These are phyloP conservation scores for Avahi laniger DNA, from an alignment of 2,797 vertebrate species.

Conservation along the genomic window DNA sequence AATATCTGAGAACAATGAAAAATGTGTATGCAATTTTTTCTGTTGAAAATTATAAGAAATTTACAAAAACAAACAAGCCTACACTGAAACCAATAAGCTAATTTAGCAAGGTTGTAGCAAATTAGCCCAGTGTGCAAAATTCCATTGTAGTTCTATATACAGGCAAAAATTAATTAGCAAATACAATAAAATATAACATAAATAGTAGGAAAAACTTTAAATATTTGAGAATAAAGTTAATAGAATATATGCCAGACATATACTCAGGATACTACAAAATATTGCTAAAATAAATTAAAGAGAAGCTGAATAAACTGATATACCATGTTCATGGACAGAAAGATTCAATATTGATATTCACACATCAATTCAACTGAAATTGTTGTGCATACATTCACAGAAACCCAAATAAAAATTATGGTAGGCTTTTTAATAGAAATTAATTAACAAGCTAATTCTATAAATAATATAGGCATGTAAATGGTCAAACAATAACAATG, in stretches of 20 bases:
- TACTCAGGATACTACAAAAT: not conserved
- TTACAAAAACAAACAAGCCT: not conserved
- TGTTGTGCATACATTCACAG: not conserved
- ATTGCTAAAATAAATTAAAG: not conserved
- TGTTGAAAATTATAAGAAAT: not conserved
- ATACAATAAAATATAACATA: not conserved
- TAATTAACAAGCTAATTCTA: not conserved
- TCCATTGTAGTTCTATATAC: not conserved
- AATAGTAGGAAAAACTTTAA: not conserved
- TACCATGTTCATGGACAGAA: not conserved
- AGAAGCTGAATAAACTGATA: not conserved
- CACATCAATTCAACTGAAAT: not conserved
- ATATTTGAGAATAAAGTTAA: not conserved
- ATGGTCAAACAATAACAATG: not conserved
- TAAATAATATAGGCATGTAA: not conserved
- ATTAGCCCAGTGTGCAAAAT: not conserved
- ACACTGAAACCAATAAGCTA: not conserved
- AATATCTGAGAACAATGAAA: conserved; percentile 43
- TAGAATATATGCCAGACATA: not conserved
- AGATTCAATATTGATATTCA: not conserved
- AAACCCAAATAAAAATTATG: not conserved
- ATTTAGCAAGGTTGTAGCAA: not conserved
- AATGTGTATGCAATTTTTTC: not conserved
- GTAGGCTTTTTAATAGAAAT: not conserved
- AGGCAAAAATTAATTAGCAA: not conserved